Conservation (phyloP, 2,888 invertebrate species). For the Brenthis hecate region DNA sequence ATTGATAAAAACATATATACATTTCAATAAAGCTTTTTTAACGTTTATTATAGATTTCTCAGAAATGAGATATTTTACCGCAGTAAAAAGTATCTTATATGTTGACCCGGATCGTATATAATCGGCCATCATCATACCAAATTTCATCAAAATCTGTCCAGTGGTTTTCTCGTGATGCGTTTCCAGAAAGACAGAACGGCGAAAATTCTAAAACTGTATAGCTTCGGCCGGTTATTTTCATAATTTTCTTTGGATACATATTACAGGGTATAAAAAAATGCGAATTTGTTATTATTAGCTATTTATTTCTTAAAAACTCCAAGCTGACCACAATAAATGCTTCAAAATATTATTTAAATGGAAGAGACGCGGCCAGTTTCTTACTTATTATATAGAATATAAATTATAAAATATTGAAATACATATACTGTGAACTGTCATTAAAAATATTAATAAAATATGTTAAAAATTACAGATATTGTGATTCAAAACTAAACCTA, state of each 20-base stretch:
- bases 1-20: too few species aligned
- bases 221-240: too few species aligned
- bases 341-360: conserved; percentile 30
- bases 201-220: too few species aligned
- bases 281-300: conserved; percentile 2
- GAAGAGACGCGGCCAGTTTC: conserved; percentile 29
- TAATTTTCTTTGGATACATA: not conserved
- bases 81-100: too few species aligned
- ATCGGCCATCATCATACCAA: too few species aligned
- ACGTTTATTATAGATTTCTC: too few species aligned
- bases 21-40: too few species aligned
- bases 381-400: conserved; percentile 17
- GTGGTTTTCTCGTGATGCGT: too few species aligned
- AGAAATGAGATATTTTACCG: too few species aligned
- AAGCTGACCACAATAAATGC: conserved; percentile 25
- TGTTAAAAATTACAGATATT: not conserved
- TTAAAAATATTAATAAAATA: conserved; percentile 9
- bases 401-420: conserved; percentile 14
- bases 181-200: too few species aligned
- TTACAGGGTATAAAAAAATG: not conserved
- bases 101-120: too few species aligned
- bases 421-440: conserved; percentile 11
- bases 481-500: not conserved
- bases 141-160: too few species aligned
- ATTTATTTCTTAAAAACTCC: conserved; percentile 28